Evolutionary conservation across 2,113 vertebrate species (phyloP).

Genomic region (Trichechus manatus): DNA sequence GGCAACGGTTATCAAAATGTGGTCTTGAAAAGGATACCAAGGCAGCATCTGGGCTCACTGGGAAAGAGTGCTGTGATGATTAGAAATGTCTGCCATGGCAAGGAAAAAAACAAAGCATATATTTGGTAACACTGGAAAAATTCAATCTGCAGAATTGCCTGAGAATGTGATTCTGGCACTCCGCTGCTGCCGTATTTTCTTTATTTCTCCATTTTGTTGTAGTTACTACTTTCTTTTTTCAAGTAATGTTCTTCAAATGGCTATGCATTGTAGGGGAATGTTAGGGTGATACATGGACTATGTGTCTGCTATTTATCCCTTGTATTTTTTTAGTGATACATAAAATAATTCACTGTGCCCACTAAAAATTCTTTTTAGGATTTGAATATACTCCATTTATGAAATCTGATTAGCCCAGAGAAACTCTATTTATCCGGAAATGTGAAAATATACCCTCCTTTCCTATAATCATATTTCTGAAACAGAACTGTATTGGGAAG

Average conservation of each 20-base stretch:
- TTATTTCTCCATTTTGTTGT: slow-evolving; percentile 24
- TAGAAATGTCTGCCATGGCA: background rate
- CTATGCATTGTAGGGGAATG: background rate
- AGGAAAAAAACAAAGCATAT: background rate
- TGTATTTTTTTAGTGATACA: background rate
- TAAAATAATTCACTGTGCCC: background rate
- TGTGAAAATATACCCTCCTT: background rate
- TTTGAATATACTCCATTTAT: slow-evolving; percentile 28
- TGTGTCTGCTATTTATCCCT: background rate
- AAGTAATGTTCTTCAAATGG: slow-evolving; percentile 47
- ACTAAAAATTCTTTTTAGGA: slow-evolving; percentile 10
- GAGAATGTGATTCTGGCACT: slow-evolving; percentile 45
- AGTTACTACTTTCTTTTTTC: slow-evolving; percentile 10
- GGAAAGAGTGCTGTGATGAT: background rate
- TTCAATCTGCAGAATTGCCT: slow-evolving; percentile 47
- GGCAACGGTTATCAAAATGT: background rate
- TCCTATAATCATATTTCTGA: background rate
- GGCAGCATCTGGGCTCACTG: background rate
- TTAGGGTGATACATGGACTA: background rate
- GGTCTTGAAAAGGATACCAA: background rate
- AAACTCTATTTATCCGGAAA: slow-evolving; percentile 41
- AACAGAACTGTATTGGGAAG: background rate
- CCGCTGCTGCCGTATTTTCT: background rate
- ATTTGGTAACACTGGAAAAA: slow-evolving; percentile 54
- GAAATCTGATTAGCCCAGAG: slow-evolving; percentile 34